These are phyloP conservation scores for Crocodylus rhombifer DNA, from an alignment of 2,797 vertebrate genomes.

Conservation along the genomic window DNA sequence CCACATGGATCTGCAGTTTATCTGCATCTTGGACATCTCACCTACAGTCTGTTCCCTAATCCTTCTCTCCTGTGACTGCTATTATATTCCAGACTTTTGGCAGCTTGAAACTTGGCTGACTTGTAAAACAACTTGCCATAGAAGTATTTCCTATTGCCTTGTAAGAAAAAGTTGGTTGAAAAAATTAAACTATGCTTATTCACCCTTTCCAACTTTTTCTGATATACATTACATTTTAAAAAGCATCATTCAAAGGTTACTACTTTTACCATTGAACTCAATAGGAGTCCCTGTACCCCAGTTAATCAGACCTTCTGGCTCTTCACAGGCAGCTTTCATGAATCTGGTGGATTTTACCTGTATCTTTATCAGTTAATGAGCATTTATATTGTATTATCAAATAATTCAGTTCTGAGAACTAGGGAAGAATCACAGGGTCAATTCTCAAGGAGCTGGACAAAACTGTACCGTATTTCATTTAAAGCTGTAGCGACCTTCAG, in stretches of 20 bases:
- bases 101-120: constrained; percentile 56
- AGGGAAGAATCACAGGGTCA: not conserved
- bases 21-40: constrained; percentile 37
- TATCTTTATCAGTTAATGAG: not conserved
- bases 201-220: not conserved
- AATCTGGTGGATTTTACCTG: not conserved
- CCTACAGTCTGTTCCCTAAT: constrained; percentile 58
- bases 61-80: not conserved
- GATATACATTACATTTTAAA: not conserved
- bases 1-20: constrained; percentile 27
- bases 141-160: not conserved
- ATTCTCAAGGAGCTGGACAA: not conserved
- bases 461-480: constrained; percentile 8
- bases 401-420: constrained; percentile 23
- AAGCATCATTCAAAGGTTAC: not conserved
- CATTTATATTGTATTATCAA: not conserved
- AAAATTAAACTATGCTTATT: constrained; percentile 40
- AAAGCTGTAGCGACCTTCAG: not conserved
- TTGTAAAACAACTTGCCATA: constrained; percentile 56
- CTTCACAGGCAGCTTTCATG: not conserved
- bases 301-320: constrained; percentile 3
- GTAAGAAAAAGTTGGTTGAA: constrained; percentile 42
- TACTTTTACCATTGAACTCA: not conserved
- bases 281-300: not conserved
- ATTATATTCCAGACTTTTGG: constrained; percentile 50